Percentiles rank a stretch among this genome's conserved stretches.
Evolutionary conservation across 2,797 vertebrate species (phyloP).

Genomic region (Orestias chungarensis): DNA sequence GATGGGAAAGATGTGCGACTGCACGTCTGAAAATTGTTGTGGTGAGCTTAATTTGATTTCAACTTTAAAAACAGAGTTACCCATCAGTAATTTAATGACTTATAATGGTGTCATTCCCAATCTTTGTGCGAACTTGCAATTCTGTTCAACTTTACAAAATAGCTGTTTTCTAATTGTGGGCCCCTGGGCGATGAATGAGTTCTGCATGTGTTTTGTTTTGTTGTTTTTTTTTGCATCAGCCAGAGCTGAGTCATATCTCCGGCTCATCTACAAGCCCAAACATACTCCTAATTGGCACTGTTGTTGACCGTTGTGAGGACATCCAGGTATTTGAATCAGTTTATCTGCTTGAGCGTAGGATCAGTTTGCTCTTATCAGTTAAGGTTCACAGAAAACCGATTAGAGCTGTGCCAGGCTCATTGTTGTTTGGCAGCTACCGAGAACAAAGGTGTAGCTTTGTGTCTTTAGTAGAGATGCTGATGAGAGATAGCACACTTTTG

Average conservation of each 20-base stretch:
- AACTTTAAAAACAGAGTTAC: constrained; percentile 52
- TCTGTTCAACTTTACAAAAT: constrained; percentile 34
- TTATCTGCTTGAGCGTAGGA: constrained; percentile 67
- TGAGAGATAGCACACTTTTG: constrained; percentile 56
- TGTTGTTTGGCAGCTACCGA: constrained; percentile 47
- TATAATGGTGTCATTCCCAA: constrained; percentile 23
- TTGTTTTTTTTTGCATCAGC: constrained; percentile 67
- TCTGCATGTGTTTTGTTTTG: constrained; percentile 35
- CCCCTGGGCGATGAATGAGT: constrained; percentile 37
- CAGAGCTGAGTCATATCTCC: constrained; percentile 73
- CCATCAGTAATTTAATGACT: constrained; percentile 36
- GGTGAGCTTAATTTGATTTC: constrained; percentile 32
- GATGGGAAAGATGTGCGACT: constrained; percentile 18
- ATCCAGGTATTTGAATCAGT: constrained; percentile 72
- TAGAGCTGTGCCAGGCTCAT: constrained; percentile 57
- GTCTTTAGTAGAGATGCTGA: constrained; percentile 61
- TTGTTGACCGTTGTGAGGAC: constrained; percentile 65
- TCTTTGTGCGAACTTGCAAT: constrained; percentile 46
- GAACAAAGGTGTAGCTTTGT: constrained; percentile 70
- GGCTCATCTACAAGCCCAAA: constrained; percentile 72
- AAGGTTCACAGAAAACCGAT: constrained; percentile 72
- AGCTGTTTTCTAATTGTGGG: constrained; percentile 53
- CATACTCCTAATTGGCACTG: constrained; percentile 76
- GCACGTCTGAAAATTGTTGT: constrained; percentile 36
- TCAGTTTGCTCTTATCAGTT: constrained; percentile 73